Conservation (phyloP, 2,113 vertebrate genomes). For the Mobula birostris region DNA sequence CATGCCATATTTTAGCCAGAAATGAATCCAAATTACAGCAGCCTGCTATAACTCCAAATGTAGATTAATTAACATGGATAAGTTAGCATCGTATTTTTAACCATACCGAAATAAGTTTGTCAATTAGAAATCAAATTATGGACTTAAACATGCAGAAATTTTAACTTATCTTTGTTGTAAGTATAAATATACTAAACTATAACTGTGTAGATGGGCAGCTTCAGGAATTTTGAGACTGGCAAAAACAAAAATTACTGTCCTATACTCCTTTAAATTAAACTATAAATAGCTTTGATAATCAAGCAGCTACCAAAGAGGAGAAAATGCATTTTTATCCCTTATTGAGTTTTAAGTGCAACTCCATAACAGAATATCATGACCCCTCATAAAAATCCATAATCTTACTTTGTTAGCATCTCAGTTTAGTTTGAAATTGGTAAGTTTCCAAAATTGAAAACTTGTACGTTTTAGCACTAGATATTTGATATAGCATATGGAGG, state of each 20-base stretch:
- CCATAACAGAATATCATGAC: background rate
- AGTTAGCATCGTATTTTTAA: background rate
- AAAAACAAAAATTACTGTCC: background rate
- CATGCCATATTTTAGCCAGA: background rate
- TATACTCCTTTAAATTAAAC: background rate
- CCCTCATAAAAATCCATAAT: constrained; percentile 44
- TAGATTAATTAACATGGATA: no score
- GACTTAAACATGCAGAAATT: background rate
- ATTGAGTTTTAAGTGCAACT: background rate
- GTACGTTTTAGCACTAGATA: constrained; percentile 51
- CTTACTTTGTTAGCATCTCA: constrained; percentile 65
- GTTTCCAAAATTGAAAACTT: constrained; percentile 49
- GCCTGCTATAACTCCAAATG: background rate
- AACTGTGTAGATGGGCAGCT: background rate
- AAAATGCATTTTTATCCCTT: background rate
- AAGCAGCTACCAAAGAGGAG: constrained; percentile 11
- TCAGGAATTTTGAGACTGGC: background rate
- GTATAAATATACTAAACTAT: background rate
- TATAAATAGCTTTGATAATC: constrained; percentile 8
- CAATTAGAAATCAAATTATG: background rate
- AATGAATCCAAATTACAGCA: background rate
- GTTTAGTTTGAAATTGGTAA: constrained; percentile 53
- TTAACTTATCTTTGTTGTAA: no score
- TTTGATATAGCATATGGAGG: constrained; percentile 46
- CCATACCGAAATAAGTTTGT: background rate